A percentile compares a stretch with the other conserved stretches of the same genome.
Evolutionary conservation across 2,797 vertebrate species (phyloP).

Genomic region (Atherinosoma microstoma): DNA sequence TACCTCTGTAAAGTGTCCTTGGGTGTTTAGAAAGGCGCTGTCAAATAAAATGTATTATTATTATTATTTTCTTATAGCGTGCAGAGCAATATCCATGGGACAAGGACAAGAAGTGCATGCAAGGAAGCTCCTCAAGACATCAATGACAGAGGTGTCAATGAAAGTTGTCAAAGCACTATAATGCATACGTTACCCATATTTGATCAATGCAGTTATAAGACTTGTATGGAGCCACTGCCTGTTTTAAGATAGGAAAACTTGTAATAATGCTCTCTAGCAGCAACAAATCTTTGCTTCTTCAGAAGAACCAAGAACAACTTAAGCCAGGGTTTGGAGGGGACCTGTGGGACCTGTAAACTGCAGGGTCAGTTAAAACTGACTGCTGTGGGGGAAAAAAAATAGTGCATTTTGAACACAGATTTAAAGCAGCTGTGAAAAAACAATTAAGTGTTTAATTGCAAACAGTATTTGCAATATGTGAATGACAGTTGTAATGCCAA

Average conservation of each 20-base stretch:
- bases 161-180: background rate
- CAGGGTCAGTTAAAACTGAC: too few species aligned
- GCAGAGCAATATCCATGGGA: constrained; percentile 87
- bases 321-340: background rate
- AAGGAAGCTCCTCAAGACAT: constrained; percentile 83
- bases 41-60: too few species aligned
- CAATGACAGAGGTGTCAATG: constrained; percentile 82
- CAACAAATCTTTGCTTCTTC: too few species aligned
- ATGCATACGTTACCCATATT: background rate
- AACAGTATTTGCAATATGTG: background rate
- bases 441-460: background rate
- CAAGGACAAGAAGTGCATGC: constrained; percentile 90
- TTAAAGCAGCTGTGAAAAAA: background rate
- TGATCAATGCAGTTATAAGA: background rate
- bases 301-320: background rate
- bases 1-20: too few species aligned
- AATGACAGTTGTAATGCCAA: background rate
- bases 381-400: too few species aligned
- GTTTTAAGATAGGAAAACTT: too few species aligned
- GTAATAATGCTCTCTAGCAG: too few species aligned
- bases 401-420: background rate
- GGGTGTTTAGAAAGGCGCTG: too few species aligned
- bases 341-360: too few species aligned
- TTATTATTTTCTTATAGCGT: constrained; percentile 37
- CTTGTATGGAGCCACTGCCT: background rate